phyloP scores from a whole-genome alignment of 1,140 invertebrate genomes.

The Drosophila pachea region DNA sequence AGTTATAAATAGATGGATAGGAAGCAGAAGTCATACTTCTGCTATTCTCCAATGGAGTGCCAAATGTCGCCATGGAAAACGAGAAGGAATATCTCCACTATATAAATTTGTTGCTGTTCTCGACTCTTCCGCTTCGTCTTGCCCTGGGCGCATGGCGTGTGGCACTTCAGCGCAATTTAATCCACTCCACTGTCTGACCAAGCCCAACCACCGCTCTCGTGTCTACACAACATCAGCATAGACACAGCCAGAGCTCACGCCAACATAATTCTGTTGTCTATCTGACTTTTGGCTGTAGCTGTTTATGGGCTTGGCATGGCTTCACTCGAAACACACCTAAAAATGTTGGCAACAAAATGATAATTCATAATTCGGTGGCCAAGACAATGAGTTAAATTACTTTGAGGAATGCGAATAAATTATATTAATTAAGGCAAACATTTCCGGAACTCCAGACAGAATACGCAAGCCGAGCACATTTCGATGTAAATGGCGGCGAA shows the following conservation, averaged over 20 bases:
- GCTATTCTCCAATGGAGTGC: too few relatives aligned
- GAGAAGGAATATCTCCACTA: too few relatives aligned
- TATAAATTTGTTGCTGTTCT: too few relatives aligned
- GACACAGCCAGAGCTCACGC: constrained; percentile 47
- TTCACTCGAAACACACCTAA: constrained; percentile 23
- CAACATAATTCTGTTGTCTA: constrained; percentile 61
- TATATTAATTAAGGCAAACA: neutral
- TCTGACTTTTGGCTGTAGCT: constrained; percentile 28
- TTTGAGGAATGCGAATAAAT: constrained; percentile 14
- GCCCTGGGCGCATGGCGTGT: constrained; percentile 7
- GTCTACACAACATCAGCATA: constrained; percentile 56
- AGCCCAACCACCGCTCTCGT: constrained; percentile 45
- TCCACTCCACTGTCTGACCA: constrained; percentile 10
- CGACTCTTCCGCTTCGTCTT: too few relatives aligned
- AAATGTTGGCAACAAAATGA: constrained; percentile 46
- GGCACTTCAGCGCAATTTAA: constrained; percentile 1
- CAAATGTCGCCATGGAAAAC: too few relatives aligned
- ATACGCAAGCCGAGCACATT: too few relatives aligned
- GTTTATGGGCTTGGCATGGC: constrained; percentile 37
- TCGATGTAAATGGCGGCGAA: too few relatives aligned
- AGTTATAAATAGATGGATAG: too few relatives aligned
- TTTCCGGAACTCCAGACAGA: too few relatives aligned
- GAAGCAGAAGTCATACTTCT: too few relatives aligned
- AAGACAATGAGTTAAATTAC: too few relatives aligned
- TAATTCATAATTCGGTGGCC: constrained; percentile 37